Evolutionary conservation across 1,140 invertebrate genomes (phyloP), one percentile per base, ranked within the genome.

Genomic region (Drosophila insularis): DNA sequence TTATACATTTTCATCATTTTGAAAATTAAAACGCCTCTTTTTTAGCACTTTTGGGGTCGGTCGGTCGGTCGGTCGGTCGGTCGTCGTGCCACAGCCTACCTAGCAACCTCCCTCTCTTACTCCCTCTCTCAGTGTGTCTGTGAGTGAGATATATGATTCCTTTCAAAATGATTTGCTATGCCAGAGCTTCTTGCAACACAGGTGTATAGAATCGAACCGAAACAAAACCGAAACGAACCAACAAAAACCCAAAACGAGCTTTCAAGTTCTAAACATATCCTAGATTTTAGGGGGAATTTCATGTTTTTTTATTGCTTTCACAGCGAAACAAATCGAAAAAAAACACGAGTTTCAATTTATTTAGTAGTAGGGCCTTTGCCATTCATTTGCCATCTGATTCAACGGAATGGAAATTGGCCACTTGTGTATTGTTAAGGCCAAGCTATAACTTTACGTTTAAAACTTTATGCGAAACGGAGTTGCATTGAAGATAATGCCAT

Each of bases 1-100:
- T 87, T 87, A 87, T 87, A 69, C 69, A 80, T 84, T 84, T 87
- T 71, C 76, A 89, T 78, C 63, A 63, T 87, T 82, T 89, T 84
- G 65, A 73, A 89, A 31, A 56, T 14, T 14, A 56, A 58, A 58
- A 58, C 84, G 84, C 84, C 84, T 78, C 76, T 84, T 82, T 27
- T 78, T 68, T 73, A 62, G 68, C 80, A 71, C 72, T 76, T 55
- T 37, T 46, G 46, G 65, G 63, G 69, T 65, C 68, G 71, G 59
- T 46, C 64, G 71, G 54, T 46, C 56, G 37, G n/a, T n/a, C n/a
- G 63, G 69, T 65, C 68, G 71, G 59, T 46, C 64, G 71, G 54
- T 46, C 56, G 37, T 63, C 53, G 74, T 74, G 70, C 78, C 64
- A 69, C 37, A 35, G 60, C 8, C 32, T 35, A 8, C 32, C 32